These are phyloP conservation scores for Drosophila neocordata DNA, from an alignment of 1,140 invertebrate species.

Conservation along the genomic window DNA sequence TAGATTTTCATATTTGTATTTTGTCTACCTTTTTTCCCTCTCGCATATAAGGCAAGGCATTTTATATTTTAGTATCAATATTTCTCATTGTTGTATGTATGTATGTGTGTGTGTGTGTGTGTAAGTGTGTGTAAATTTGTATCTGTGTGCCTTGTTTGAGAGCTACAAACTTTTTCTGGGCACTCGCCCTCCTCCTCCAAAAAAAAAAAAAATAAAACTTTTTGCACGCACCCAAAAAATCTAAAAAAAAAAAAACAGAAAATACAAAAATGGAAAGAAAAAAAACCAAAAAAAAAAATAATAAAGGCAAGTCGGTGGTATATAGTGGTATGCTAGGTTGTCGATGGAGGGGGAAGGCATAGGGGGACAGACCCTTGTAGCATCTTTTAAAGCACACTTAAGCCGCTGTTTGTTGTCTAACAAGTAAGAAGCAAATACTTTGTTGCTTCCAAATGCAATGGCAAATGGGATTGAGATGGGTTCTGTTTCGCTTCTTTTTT, in stretches of 20 bases:
- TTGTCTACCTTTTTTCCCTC: slow-evolving; percentile 55
- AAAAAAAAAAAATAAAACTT: slow-evolving; percentile 22
- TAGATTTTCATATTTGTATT: slow-evolving; percentile 71
- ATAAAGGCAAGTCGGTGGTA: slow-evolving; percentile 12
- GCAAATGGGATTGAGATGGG: slow-evolving; percentile 25
- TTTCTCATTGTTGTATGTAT: slow-evolving; percentile 56
- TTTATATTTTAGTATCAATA: slow-evolving; percentile 79
- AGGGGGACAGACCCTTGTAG: slow-evolving; percentile 27
- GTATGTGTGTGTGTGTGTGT: not conserved
- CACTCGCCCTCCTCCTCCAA: not conserved
- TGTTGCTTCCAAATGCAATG: slow-evolving; percentile 34
- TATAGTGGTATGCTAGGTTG: not conserved
- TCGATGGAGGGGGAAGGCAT: not conserved
- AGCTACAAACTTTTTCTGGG: slow-evolving; percentile 55
- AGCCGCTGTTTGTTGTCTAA: slow-evolving; percentile 34
- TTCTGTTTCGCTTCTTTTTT: slow-evolving; percentile 11
- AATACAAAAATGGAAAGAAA: not conserved
- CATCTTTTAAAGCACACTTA: slow-evolving; percentile 55
- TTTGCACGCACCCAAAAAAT: slow-evolving; percentile 51
- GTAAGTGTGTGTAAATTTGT: not conserved
- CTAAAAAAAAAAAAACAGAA: slow-evolving; percentile 2
- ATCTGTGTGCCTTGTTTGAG: slow-evolving; percentile 46
- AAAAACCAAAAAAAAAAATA: slow-evolving; percentile 4
- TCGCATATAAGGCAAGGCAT: slow-evolving; percentile 20
- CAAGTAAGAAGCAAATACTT: slow-evolving; percentile 34